These are phyloP conservation scores for Trematomus loennbergii DNA, from an alignment of 2,113 vertebrate genomes.

Conservation along the genomic window DNA sequence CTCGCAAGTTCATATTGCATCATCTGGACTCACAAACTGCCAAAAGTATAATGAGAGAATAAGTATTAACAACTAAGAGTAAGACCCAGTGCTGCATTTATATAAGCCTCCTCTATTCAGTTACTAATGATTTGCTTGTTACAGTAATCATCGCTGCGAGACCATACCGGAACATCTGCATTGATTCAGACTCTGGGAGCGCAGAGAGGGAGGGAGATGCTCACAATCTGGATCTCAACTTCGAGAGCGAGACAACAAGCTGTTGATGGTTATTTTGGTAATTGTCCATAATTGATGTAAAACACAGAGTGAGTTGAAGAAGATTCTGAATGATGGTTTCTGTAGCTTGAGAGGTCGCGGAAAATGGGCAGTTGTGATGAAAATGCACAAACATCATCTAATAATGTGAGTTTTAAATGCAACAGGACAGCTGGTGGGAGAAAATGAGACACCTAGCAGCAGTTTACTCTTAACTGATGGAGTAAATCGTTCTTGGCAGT, in stretches of 20 bases:
- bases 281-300: slow-evolving; percentile 81
- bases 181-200: slow-evolving; percentile 78
- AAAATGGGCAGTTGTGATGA: slow-evolving; percentile 52
- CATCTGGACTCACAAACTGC: slow-evolving; percentile 63
- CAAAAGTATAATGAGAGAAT: slow-evolving; percentile 75
- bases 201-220: slow-evolving; percentile 67
- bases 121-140: slow-evolving; percentile 85
- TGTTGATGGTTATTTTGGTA: slow-evolving; percentile 83
- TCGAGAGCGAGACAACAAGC: slow-evolving; percentile 78
- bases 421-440: slow-evolving; percentile 70
- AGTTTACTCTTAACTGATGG: slow-evolving; percentile 51
- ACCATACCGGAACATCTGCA: slow-evolving; percentile 85
- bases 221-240: slow-evolving; percentile 81
- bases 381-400: slow-evolving; percentile 66
- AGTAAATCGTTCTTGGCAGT: slow-evolving; percentile 53
- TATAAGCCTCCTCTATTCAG: slow-evolving; percentile 80
- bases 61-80: slow-evolving; percentile 73
- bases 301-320: slow-evolving; percentile 58
- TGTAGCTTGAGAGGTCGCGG: slow-evolving; percentile 61
- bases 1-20: slow-evolving; percentile 70
- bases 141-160: slow-evolving; percentile 82
- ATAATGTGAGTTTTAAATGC: slow-evolving; percentile 61
- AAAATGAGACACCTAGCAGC: slow-evolving; percentile 50
- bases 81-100: slow-evolving; percentile 77
- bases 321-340: slow-evolving; percentile 71